These are phyloP conservation scores for Channa striata DNA, from an alignment of 2,797 vertebrate genomes.

Conservation along the genomic window DNA sequence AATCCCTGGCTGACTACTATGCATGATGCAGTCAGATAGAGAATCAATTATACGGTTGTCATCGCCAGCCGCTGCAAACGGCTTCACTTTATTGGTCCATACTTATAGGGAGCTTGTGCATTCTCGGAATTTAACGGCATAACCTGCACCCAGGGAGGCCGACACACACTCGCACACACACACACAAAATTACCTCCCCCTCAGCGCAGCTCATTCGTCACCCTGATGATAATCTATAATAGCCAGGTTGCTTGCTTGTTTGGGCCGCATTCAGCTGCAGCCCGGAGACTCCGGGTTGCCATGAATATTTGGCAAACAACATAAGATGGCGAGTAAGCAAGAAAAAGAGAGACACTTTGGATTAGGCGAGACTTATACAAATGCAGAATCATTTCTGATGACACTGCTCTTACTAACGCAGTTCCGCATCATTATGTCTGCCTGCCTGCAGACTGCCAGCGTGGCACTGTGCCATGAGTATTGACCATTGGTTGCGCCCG, in stretches of 20 bases:
- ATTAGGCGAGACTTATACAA: constrained; percentile 41
- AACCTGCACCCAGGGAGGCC: constrained; percentile 31
- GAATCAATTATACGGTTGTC: constrained; percentile 27
- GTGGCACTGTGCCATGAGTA: constrained; percentile 35
- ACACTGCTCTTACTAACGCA: constrained; percentile 50
- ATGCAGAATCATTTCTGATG: constrained; percentile 51
- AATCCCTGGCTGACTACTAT: constrained; percentile 13
- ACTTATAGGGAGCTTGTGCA: constrained; percentile 1
- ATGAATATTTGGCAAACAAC: constrained; percentile 50
- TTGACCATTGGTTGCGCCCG: constrained; percentile 34
- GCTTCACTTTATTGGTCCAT: neutral
- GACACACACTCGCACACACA: constrained; percentile 18
- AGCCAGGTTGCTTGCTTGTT: constrained; percentile 63
- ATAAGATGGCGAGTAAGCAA: constrained; percentile 40
- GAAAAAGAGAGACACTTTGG: constrained; percentile 21
- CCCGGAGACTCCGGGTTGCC: constrained; percentile 23
- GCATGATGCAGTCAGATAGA: constrained; percentile 14
- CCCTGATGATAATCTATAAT: constrained; percentile 72
- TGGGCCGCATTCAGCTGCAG: constrained; percentile 53
- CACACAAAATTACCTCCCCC: constrained; percentile 3
- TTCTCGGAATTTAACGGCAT: constrained; percentile 5
- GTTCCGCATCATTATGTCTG: constrained; percentile 55
- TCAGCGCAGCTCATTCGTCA: constrained; percentile 65
- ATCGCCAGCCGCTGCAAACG: neutral
- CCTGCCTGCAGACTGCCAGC: constrained; percentile 41